Evolutionary conservation across 2,888 invertebrate genomes (phyloP).

Genomic region (Nipponacmea schrenckii): DNA sequence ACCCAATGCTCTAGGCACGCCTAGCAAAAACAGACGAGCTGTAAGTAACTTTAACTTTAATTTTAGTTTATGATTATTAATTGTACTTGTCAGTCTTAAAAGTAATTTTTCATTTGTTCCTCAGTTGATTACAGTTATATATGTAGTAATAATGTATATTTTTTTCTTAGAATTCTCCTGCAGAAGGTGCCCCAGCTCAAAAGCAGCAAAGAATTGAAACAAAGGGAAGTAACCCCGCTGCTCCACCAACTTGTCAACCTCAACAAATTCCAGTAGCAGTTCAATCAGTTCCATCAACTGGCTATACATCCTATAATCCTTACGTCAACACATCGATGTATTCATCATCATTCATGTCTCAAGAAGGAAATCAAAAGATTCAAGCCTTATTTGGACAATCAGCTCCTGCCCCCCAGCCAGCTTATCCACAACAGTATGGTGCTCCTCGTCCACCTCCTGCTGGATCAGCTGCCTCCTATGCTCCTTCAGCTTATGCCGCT

Average conservation of each 20-base stretch:
- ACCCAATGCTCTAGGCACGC: constrained; percentile 44
- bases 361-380: constrained; percentile 62
- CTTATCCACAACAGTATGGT: constrained; percentile 10
- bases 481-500: constrained; percentile 5
- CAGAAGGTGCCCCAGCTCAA: constrained; percentile 15
- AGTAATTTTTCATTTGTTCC: no score
- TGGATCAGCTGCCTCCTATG: constrained; percentile 17
- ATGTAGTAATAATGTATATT: no score
- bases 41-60: constrained; percentile 23
- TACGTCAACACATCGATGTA: constrained; percentile 62
- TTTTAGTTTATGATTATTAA: no score
- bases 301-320: constrained; percentile 51
- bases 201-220: constrained; percentile 15
- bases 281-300: constrained; percentile 11
- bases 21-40: constrained; percentile 22
- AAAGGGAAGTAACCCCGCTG: background rate
- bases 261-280: constrained; percentile 17
- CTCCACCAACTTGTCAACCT: constrained; percentile 9
- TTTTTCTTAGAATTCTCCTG: constrained; percentile 24
- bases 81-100: no score
- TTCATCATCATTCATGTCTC: constrained; percentile 63
- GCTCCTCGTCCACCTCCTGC: constrained; percentile 15
- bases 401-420: constrained; percentile 21
- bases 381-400: constrained; percentile 57
- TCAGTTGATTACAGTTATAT: no score